These are phyloP conservation scores for Galaxea fascicularis DNA, from an alignment of 92 coral and sea anemone genomes.

Conservation along the genomic window DNA sequence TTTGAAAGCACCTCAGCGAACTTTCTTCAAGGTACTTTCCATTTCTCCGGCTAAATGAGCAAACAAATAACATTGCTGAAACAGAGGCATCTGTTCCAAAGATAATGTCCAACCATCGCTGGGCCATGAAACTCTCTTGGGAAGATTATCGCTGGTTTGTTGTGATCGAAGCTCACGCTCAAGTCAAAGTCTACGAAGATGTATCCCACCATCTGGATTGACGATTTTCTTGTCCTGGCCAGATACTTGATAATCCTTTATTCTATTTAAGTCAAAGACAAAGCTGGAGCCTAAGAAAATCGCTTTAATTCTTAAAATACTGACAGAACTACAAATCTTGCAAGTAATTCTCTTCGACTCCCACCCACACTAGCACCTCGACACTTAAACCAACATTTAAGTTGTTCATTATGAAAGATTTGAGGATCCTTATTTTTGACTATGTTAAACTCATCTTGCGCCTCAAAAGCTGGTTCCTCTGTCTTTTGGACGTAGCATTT, in stretches of 20 bases:
- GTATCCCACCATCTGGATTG: too few relatives aligned
- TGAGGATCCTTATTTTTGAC: conserved; percentile 26
- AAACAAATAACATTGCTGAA: conserved; percentile 49
- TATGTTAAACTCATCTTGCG: conserved; percentile 12
- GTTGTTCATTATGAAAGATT: too few relatives aligned
- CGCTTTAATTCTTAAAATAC: too few relatives aligned
- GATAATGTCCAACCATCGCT: too few relatives aligned
- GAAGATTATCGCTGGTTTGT: conserved; percentile 20
- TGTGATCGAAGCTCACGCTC: conserved; percentile 35
- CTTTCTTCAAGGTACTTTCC: conserved; percentile 7
- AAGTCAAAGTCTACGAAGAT: conserved; percentile 8
- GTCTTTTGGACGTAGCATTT: conserved; percentile 27
- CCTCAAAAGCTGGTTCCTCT: conserved; percentile 13
- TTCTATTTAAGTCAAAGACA: too few relatives aligned
- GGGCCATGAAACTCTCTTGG: neutral
- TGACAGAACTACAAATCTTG: too few relatives aligned
- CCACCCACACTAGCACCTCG: too few relatives aligned
- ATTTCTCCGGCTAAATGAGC: conserved; percentile 43
- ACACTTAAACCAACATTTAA: too few relatives aligned
- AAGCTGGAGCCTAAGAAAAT: too few relatives aligned
- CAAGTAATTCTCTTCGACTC: too few relatives aligned
- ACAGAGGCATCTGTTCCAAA: conserved; percentile 34
- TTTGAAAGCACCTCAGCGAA: conserved; percentile 63
- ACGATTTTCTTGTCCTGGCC: too few relatives aligned
- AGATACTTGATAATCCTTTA: too few relatives aligned